Evolutionary conservation across 2,113 vertebrate species (phyloP).

Genomic region (Tupaia tana): DNA sequence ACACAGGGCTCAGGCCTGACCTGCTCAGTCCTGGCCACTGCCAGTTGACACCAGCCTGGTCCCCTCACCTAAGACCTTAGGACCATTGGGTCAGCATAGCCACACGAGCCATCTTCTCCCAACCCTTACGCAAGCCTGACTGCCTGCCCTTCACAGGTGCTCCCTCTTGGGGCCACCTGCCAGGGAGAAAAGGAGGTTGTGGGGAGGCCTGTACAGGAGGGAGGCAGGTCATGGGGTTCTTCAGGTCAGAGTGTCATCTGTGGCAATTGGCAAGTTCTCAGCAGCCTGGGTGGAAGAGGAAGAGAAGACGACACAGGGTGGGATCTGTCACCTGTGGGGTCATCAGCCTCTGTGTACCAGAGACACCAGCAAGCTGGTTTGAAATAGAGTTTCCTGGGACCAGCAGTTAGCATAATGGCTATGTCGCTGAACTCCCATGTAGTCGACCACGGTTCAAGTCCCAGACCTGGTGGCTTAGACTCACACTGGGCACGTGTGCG

Average conservation of each 20-base stretch:
- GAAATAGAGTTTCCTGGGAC: background rate
- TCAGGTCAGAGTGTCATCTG: background rate
- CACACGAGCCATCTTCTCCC: background rate
- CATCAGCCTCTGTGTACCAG: background rate
- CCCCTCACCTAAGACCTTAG: background rate
- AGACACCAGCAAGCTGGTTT: background rate
- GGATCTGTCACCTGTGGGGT: background rate
- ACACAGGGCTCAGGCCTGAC: background rate
- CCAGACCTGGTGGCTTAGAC: no score
- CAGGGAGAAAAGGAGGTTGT: background rate
- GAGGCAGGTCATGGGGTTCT: no score
- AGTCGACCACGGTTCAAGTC: no score
- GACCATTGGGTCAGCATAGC: background rate
- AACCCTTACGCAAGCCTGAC: background rate
- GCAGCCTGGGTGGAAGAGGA: background rate
- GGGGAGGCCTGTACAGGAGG: background rate
- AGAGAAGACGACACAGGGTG: background rate
- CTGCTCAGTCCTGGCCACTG: background rate
- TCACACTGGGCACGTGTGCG: no score
- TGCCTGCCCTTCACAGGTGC: background rate
- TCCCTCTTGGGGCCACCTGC: background rate
- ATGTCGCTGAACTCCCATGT: no score
- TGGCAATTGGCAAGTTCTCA: background rate
- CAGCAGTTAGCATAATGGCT: no score
- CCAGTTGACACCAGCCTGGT: background rate